Evolutionary conservation across 2,797 vertebrate species (phyloP), one percentile per base, ranked within the genome.

Genomic region (Gadopsis bispinosus): DNA sequence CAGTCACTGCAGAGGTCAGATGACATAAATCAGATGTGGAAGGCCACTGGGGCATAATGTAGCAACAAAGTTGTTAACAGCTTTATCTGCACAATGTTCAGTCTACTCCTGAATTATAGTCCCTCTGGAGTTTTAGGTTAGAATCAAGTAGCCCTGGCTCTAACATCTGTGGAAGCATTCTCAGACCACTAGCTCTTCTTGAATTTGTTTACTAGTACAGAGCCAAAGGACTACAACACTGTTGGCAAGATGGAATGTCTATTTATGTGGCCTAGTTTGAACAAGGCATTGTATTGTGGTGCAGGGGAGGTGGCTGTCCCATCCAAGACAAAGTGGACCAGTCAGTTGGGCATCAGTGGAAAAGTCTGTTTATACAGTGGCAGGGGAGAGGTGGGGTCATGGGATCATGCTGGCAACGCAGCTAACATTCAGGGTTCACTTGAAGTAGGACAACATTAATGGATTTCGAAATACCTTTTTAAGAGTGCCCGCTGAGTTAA

Each of bases 261-360:
- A 86, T 89, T 88, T 75, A 85, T 90, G 83, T 92, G 91, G 89
- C 92, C 89, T 80, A 83, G 79, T 90, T 91, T 88, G 82, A 93
- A 93, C 92, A 93, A 93, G 83, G 89, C 79, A 72, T 84, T 87
- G 88, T 90, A 90, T 89, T 94, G 92, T 92, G 77, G 70, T 5
- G n/a, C 68, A 73, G 81, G 77, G 84, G 73, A 78, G 88, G 84
- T 72, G 81, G 82, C 76, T 5, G 79, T 82, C 70, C 69, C 43
- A 51, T 72, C 85, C 68, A 81, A 85, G 77, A 92, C 90, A 90
- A 87, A 88, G 77, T 87, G 77, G 68, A 80, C 77, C 77, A 84
- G 85, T 91, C 85, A 87, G 71, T 79, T 75, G 73, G 55, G 37
- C 75, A 69, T 75, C 67, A 79, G 60, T 77, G 76, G 60, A 31